phyloP scores from a whole-genome alignment of 2,888 invertebrate species.

The Rhagium mordax region DNA sequence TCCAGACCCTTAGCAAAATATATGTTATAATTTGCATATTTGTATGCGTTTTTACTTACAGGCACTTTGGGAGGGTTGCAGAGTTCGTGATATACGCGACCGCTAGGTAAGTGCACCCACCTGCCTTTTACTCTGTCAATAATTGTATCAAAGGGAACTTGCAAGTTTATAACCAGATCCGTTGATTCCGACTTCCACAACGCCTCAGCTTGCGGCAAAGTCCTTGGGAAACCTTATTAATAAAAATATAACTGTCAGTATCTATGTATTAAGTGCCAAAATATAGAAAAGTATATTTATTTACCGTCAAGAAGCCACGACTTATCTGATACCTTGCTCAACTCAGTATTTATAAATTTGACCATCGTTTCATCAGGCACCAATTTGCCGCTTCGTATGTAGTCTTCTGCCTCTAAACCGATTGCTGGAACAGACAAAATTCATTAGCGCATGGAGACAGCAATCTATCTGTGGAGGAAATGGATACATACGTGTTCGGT shows the following conservation, averaged over 20 bases:
- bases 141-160: conserved; percentile 90
- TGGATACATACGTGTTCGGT: no score
- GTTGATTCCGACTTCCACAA: conserved; percentile 81
- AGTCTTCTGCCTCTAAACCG: conserved; percentile 80
- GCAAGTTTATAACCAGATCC: conserved; percentile 88
- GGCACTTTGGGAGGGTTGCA: conserved; percentile 93
- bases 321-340: conserved; percentile 74
- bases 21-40: neutral
- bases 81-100: conserved; percentile 93
- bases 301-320: conserved; percentile 89
- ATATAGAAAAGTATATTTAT: conserved; percentile 6
- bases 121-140: conserved; percentile 88
- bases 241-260: conserved; percentile 43
- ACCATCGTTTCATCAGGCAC: conserved; percentile 93
- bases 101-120: conserved; percentile 93
- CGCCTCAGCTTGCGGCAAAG: conserved; percentile 84
- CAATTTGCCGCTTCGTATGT: conserved; percentile 82
- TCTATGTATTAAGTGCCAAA: neutral
- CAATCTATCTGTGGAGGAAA: no score
- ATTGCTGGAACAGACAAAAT: conserved; percentile 71
- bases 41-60: conserved; percentile 69
- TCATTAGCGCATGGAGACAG: no score
- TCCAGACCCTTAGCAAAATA: conserved; percentile 82
- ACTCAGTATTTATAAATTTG: conserved; percentile 84
- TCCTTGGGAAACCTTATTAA: conserved; percentile 83